Evolutionary conservation across 2,113 vertebrate genomes (phyloP), one percentile per base, ranked within the genome.

Genomic region (Bagarius yarrelli): DNA sequence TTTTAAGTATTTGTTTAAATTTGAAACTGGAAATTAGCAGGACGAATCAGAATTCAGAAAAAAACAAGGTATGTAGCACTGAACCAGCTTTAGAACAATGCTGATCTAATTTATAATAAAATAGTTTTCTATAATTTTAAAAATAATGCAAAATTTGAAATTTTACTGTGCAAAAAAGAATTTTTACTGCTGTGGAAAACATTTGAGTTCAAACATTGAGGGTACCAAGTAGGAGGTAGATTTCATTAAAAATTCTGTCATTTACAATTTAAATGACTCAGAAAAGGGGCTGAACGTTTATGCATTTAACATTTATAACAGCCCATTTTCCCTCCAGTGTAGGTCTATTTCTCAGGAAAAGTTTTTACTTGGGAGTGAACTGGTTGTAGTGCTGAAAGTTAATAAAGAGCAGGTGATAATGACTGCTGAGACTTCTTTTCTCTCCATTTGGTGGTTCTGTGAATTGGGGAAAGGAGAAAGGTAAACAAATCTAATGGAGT

Each of bases 381-480:
- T 50, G 76, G 11, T 34, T 50, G 72, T 61, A 36, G 40, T 70
- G 44, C 13, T 72, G 72, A 66, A 50, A 32, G 73, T 81, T 78
- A 87, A 86, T 84, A 84, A 86, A 83, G 55, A 69, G 23, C 14
- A 81, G 76, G 81, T 86, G 87, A 73, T 77, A 86, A 86, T 81
- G 55, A 74, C 53, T 56, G 44, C 30, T 70, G 40, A 61, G 34
- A 25, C 16, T 60, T 30, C 8, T 32, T 76, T 53, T 55, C 40
- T 52, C 72, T 80, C 83, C 81, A 86, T 86, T 86, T 86, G 83
- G 81, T 76, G 36, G n/a, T 63, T 53, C 60, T 80, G 40, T 36
- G 53, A 25, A 67, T 40, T 56, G 55, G 63, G 21, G 64, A 78
- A 72, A 79, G 59, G 77, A 21, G 27, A 6, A 14, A 74, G 14